These are phyloP conservation scores for Capitulum mitella DNA, from an alignment of 2,888 invertebrate genomes.

Conservation along the genomic window DNA sequence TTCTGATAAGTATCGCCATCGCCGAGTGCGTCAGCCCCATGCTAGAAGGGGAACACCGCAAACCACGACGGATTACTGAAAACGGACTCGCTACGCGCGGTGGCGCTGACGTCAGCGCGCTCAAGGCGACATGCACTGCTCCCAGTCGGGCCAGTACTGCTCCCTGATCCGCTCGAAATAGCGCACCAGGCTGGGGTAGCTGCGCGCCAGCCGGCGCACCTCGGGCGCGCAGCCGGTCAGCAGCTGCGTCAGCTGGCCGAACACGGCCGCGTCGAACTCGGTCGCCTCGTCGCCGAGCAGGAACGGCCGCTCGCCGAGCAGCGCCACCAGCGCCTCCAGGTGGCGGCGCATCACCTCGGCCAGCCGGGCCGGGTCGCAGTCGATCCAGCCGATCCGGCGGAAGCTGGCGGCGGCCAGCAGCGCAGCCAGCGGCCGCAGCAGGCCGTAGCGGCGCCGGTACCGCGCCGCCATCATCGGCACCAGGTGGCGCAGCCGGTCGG, in stretches of 20 bases:
- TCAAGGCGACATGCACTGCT: constrained; percentile 34
- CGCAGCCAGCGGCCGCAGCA: neutral
- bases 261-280: constrained; percentile 44
- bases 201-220: constrained; percentile 40
- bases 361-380: neutral
- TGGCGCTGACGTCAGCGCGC: too few species aligned
- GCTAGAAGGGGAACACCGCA: too few species aligned
- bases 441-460: neutral
- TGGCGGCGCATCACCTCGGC: neutral
- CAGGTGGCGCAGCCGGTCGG: neutral
- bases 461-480: neutral
- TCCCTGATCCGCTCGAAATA: constrained; percentile 42
- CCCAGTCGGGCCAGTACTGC: constrained; percentile 44
- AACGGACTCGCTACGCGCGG: too few species aligned
- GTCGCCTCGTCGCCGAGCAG: constrained; percentile 41
- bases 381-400: neutral
- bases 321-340: neutral
- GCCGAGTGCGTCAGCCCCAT: too few species aligned
- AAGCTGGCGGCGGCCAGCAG: too few species aligned
- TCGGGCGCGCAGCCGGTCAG: constrained; percentile 40
- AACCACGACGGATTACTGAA: too few species aligned
- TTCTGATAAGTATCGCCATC: too few species aligned
- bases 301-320: constrained; percentile 34
- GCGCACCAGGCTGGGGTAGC: constrained; percentile 40
- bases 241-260: constrained; percentile 43